Evolutionary conservation across 2,888 invertebrate genomes (phyloP), one percentile per base, ranked within the genome.

Genomic region (Noctua comes): DNA sequence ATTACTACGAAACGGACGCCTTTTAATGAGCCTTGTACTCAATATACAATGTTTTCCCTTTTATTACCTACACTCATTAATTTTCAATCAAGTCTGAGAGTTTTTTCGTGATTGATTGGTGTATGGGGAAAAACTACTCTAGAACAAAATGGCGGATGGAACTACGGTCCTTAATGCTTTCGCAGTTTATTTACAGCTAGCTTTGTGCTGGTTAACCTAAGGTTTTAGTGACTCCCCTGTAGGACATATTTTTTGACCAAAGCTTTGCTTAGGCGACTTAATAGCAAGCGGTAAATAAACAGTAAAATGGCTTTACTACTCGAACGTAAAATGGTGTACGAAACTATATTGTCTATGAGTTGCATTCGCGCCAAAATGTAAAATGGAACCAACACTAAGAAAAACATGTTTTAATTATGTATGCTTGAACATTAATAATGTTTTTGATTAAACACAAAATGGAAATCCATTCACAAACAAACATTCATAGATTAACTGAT

Each of bases 1-100:
- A 75, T 82, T 82, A 82, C 82, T 59, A 8, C 31, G 36, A 54
- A 85, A 77, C 24, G 27, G 46, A 6, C 16, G 51, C 27, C 43
- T 74, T 71, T 57, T 62, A 73, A 68, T 72, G 31, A 77, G n/a
- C 24, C 21, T 68, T 24, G 51, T 64, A 43, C n/a, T 51, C 51
- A 48, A 36, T 57, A 36, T 43, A 18, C 36, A 71, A 46, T 31
- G 57, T 68, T 62, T 48, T 1, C 16, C 8, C 10, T 57, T 81
- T 77, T 48, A 68, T 71, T 68, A 13, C 31, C 10, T 36, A 31
- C 31, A 36, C 13, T 68, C 36, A 68, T 62, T 62, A 54, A 51
- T 1, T 48, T 54, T 31, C 43, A 18, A 21, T 48, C 31, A 8
- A 1, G 36, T 65, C 51, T 69, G 11, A 57, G 31, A 68, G 18